Conservation (phyloP, 2,113 vertebrate genomes). For the Myotis lucifugus region DNA sequence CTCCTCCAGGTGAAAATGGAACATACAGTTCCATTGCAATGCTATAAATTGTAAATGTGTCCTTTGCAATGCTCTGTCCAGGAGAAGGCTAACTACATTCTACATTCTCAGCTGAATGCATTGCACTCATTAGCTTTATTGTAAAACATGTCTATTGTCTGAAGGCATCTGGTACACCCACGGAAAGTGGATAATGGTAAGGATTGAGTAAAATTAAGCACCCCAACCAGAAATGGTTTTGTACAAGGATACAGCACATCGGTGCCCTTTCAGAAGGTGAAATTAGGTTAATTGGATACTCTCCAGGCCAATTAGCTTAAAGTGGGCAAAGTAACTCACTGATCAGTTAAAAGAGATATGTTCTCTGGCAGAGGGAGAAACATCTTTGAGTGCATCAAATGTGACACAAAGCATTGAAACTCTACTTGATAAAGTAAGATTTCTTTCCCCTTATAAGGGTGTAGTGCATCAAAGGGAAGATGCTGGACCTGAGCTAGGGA, state of each 20-base stretch:
- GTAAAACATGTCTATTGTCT: slow-evolving; percentile 48
- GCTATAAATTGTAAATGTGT: background rate
- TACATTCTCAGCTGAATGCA: background rate
- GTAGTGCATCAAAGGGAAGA: background rate
- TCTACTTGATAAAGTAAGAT: background rate
- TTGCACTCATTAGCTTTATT: slow-evolving; percentile 36
- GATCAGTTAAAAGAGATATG: slow-evolving; percentile 4
- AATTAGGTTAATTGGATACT: slow-evolving; percentile 67
- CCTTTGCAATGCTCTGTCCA: background rate
- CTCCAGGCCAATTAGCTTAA: slow-evolving; percentile 51
- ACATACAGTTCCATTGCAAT: background rate
- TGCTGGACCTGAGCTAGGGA: background rate
- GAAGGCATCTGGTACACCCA: slow-evolving; percentile 46
- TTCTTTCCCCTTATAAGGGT: background rate
- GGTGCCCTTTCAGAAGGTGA: slow-evolving; percentile 56
- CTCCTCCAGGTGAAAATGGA: background rate
- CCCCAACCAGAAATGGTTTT: slow-evolving; percentile 42
- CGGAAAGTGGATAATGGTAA: slow-evolving; percentile 36
- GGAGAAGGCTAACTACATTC: background rate
- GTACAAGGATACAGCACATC: slow-evolving; percentile 48
- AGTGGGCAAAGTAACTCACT: background rate
- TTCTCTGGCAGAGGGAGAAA: background rate
- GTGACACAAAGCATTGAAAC: background rate
- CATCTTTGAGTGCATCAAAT: background rate
- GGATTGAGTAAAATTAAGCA: slow-evolving; percentile 27